Percentiles rank a stretch among this genome's conserved stretches.
phyloP scores from a whole-genome alignment of 2,888 invertebrate species.

The Cerastis leucographa region DNA sequence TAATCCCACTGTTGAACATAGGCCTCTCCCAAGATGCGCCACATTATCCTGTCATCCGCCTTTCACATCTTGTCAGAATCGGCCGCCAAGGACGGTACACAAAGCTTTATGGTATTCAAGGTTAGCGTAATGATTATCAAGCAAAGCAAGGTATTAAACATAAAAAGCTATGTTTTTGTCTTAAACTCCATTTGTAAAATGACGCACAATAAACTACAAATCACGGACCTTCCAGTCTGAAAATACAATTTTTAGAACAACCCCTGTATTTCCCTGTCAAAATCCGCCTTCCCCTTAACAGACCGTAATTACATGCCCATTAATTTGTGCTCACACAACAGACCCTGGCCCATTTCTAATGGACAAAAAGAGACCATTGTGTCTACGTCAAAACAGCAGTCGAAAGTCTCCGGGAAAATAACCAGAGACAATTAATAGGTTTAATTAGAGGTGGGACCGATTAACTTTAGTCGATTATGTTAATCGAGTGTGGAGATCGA shows the following conservation, averaged over 20 bases:
- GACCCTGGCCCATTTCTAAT: constrained; percentile 47
- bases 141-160: not conserved
- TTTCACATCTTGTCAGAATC: not conserved
- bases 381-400: constrained; percentile 64
- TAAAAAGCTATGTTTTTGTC: not conserved
- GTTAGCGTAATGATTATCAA: too few relatives aligned
- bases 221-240: not conserved
- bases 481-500: constrained; percentile 51
- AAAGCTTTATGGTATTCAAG: too few relatives aligned
- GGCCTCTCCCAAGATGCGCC: not conserved
- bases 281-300: constrained; percentile 43
- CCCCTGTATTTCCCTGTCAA: constrained; percentile 54
- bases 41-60: not conserved
- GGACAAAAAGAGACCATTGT: constrained; percentile 66
- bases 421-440: constrained; percentile 59
- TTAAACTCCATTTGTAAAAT: not conserved
- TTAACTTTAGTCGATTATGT: constrained; percentile 51
- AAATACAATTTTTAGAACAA: constrained; percentile 23
- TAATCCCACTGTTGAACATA: not conserved
- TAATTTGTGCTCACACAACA: constrained; percentile 60
- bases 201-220: constrained; percentile 20
- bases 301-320: constrained; percentile 64
- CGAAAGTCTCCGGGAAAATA: constrained; percentile 60
- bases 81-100: not conserved
- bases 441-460: constrained; percentile 55